Evolutionary conservation across 2,888 invertebrate species (phyloP), one percentile per base, ranked within the genome.

Genomic region (Phyllotreta cruciferae): DNA sequence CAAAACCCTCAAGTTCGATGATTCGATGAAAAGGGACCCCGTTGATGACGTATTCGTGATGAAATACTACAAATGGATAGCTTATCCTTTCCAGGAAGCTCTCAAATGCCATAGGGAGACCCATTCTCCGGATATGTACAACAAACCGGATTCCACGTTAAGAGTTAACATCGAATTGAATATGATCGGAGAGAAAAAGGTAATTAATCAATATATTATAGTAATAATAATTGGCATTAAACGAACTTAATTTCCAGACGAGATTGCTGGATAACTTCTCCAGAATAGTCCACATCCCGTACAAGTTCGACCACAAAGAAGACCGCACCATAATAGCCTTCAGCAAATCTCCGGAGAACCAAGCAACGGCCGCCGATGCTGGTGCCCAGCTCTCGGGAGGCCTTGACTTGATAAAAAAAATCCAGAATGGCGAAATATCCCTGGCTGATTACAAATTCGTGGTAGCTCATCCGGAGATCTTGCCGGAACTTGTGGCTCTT

Each of bases 101-200:
- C 83, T 96, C 9, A 82, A 86, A 66, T 88, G 87, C 62, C 92
- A 94, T 74, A 85, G 90, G 52, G 93, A 96, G 80, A 88, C 89
- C 0, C 92, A 94, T 78, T 90, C 93, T 78, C 92, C 94, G 0
- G 87, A 90, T 0, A 90, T 95, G 83, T 91, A 88, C 74, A 92
- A 96, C 80, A 81, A 84, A 39, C 91, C 93, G 0, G 84, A 90
- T 78, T 89, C 92, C 0, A 81, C 87, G 9, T 79, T 96, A 0
- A 85, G 84, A 68, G 87, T 91, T 2, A 81, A 85, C 39, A 83
- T 96, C 62, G 94, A 96, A 78, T 79, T 96, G 3, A 90, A 96
- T 77, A 91, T 96, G 91, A 84, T 84, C 69, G 88, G 87, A 56
- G 86, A 84, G 66, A 90, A 88, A 77, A 86, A 87, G 83, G 88